Conservation (phyloP, 2,113 vertebrate species). For the Aleadryas rufinucha region DNA sequence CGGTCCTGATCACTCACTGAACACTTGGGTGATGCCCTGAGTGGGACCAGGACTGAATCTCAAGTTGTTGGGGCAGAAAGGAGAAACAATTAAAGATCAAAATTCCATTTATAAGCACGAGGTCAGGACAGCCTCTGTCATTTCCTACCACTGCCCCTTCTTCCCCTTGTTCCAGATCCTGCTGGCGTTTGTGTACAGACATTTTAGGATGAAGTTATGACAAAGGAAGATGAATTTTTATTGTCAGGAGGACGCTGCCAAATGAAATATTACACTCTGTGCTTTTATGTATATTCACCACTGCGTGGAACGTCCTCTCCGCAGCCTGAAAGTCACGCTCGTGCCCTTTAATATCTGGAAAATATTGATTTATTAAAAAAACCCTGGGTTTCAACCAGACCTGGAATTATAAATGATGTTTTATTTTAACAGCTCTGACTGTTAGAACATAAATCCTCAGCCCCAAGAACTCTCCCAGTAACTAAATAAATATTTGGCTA, state of each 20-base stretch:
- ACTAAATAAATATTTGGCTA: not conserved
- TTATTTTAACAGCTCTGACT: not conserved
- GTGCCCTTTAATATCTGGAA: not conserved
- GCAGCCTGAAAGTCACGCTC: not conserved
- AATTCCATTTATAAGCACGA: not conserved
- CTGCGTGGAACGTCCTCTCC: not conserved
- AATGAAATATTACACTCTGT: not conserved
- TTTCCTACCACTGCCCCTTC: not conserved
- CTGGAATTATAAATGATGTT: not conserved
- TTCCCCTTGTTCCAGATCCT: not conserved
- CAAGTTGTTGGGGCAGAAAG: not conserved
- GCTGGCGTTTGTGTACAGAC: not conserved
- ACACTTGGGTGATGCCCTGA: not conserved
- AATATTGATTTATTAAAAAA: constrained; percentile 29
- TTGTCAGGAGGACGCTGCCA: not conserved
- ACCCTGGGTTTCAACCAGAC: not conserved
- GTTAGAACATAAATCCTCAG: not conserved
- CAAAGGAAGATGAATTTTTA: constrained; percentile 32
- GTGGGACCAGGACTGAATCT: not conserved
- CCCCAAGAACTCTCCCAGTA: not conserved
- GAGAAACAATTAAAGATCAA: not conserved
- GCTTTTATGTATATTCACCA: not conserved
- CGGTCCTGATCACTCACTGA: not conserved
- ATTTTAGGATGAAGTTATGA: not conserved
- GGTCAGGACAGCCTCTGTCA: not conserved